Base-by-base conservation (phyloP, 2,797 vertebrate genomes). In the Loris lydekkerianus region DNA sequence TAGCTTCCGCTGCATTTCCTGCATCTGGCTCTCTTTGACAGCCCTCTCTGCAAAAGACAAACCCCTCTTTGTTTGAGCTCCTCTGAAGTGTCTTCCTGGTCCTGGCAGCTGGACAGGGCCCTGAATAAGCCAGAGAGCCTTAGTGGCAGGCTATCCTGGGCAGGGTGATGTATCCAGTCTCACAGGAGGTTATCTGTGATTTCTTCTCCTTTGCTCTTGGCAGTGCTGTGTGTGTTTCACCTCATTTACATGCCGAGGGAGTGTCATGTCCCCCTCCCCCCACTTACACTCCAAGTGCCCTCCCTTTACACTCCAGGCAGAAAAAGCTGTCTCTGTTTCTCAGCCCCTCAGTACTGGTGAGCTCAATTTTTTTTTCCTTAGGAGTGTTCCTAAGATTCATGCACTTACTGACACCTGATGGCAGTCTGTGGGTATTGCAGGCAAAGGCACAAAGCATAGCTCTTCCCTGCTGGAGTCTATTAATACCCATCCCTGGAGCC, bases 11-110 rank as follows among this genome's bases (percentile, higher is more conserved):
- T 56, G 25, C 2, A 9, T 87, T 96, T 96, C 96, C 96, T 94
- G 89, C 80, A 92, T 92, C 92, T 96, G 96, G 76, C 82, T 43
- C 10, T 78, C 53, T 93, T 58, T 94, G 85, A 96, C 80, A 87
- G 86, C 58, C 46, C 67, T 63, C 89, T 96, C 85, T 96, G 73
- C 37, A 14, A 69, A 89, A 65, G 82, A 97, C 95, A 97, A 96
- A 70, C 60, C 58, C n/a, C 60, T 69, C 95, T 97, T 97, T 97
- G 95, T 97, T 15, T 37, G 75, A 65, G 58, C 29, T 53, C 29
- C 60, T 97, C 93, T 58, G 81, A 90, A 96, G 82, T 14, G 58
- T 6, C 11, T 56, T 95, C 85, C 89, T 85, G 90, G 91, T 82
- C 69, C 82, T 97, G 97, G 96, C 92, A 96, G 93, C 81, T 0